These are phyloP conservation scores for Elephas maximus DNA, from an alignment of 2,113 vertebrate genomes.

Conservation along the genomic window DNA sequence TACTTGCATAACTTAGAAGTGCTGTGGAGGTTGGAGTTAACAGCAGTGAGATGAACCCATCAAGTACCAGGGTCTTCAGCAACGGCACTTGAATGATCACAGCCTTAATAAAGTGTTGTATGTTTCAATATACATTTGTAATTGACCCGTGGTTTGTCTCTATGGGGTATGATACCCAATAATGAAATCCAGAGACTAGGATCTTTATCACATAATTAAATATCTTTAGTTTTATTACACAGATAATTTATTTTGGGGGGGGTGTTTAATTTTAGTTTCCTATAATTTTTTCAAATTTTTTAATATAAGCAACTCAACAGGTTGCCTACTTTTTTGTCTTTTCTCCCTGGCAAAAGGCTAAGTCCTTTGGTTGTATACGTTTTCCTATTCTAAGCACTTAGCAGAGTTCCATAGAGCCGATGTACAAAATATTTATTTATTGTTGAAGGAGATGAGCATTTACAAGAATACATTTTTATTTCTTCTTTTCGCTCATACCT, in stretches of 20 bases:
- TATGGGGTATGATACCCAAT: background rate
- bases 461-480: background rate
- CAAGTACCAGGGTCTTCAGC: background rate
- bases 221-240: conserved; percentile 41
- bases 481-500: background rate
- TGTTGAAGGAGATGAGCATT: conserved; percentile 8
- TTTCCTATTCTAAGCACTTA: background rate
- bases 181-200: conserved; percentile 33
- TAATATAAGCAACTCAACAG: background rate
- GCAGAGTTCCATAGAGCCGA: background rate
- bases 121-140: background rate
- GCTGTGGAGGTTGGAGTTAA: background rate
- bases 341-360: background rate
- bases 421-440: background rate
- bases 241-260: background rate
- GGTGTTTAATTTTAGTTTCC: conserved; percentile 26
- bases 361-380: background rate
- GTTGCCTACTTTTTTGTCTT: background rate
- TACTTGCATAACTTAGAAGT: background rate
- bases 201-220: conserved; percentile 47
- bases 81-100: background rate
- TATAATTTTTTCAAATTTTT: conserved; percentile 28
- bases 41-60: background rate
- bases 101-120: background rate
- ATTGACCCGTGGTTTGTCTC: conserved; percentile 59